A percentile compares a stretch with the other conserved stretches of the same genome.
phyloP scores from a whole-genome alignment of 2,113 vertebrate species.

The Dasyornis broadbenti region DNA sequence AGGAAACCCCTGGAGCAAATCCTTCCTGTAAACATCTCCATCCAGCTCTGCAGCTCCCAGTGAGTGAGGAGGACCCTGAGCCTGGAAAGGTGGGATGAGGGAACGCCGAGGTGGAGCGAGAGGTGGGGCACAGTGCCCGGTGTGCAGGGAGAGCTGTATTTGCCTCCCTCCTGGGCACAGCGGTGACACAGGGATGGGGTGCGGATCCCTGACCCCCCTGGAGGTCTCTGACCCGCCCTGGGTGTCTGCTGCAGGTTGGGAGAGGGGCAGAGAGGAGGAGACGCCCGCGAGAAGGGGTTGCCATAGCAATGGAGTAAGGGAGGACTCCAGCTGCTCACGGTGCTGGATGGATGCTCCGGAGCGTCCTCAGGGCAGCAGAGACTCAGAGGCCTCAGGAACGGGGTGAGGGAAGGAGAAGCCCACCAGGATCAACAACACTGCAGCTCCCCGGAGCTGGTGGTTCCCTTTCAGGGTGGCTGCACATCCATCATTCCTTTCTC shows the following conservation, averaged over 20 bases:
- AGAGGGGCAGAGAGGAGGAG: neutral
- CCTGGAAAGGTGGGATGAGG: neutral
- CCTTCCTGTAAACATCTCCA: neutral
- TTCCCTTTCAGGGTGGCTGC: neutral
- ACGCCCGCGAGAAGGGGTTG: neutral
- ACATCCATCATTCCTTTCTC: neutral
- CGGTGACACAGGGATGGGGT: neutral
- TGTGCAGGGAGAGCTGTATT: neutral
- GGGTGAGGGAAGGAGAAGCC: neutral
- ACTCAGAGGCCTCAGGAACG: fast-evolving
- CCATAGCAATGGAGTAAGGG: constrained; percentile 23
- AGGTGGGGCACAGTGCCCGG: fast-evolving
- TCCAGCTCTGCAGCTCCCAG: neutral
- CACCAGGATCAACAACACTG: neutral
- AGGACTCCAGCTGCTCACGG: neutral
- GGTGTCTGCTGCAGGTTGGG: neutral
- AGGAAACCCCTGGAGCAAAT: neutral
- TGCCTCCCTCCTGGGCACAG: neutral
- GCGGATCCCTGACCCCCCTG: neutral
- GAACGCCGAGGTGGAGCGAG: fast-evolving
- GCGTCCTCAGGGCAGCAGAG: neutral
- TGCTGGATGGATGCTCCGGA: neutral
- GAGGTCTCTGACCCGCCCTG: neutral
- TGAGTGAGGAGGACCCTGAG: neutral
- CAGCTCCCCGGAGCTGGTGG: neutral